Evolutionary conservation across 2,113 vertebrate species (phyloP).

Genomic region (Prietella phreatophila): DNA sequence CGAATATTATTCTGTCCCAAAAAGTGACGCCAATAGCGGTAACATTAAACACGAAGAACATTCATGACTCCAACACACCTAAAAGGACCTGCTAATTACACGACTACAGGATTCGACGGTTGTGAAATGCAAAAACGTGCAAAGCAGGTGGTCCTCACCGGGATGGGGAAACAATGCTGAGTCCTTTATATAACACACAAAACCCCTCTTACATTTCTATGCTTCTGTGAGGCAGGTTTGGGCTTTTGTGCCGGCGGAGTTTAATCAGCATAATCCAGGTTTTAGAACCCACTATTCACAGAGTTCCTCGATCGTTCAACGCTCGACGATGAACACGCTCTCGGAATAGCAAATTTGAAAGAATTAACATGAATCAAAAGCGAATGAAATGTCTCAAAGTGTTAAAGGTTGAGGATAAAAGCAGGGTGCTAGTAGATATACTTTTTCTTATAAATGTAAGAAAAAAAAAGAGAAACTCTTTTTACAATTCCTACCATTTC

Average conservation of each 20-base stretch:
- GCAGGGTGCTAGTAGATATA: not conserved
- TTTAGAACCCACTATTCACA: not conserved
- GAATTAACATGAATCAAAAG: not conserved
- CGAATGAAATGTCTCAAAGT: not conserved
- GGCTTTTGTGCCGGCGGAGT: not conserved
- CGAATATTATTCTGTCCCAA: not conserved
- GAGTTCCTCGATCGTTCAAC: not conserved
- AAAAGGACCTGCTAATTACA: not conserved
- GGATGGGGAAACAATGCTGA: not conserved
- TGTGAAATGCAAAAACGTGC: not conserved
- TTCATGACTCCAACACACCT: not conserved
- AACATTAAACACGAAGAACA: not conserved
- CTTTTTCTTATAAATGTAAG: not conserved
- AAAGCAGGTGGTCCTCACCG: not conserved
- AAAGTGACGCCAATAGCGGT: not conserved
- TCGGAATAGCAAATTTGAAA: not conserved
- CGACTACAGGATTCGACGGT: not conserved
- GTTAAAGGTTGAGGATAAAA: not conserved
- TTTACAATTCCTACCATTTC: not conserved
- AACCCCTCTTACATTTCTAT: not conserved
- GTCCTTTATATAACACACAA: not conserved
- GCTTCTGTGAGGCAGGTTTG: not conserved
- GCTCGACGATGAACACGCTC: not conserved
- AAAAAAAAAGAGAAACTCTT: not conserved
- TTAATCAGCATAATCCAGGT: slow-evolving; percentile 1